These are phyloP conservation scores for Siniperca obscura DNA, from an alignment of 2,797 vertebrate species.

Conservation along the genomic window DNA sequence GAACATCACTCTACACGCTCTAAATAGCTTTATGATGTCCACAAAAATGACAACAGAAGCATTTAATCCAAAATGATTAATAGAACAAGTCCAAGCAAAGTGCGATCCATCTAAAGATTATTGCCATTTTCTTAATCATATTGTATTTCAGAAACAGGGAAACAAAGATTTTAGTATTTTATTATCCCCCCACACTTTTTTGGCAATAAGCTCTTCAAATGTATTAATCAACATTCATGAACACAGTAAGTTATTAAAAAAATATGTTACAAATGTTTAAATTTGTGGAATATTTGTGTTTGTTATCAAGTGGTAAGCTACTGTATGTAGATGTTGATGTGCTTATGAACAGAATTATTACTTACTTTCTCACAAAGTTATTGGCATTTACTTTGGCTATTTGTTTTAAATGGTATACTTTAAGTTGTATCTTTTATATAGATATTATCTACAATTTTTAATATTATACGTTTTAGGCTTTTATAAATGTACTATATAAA, in stretches of 20 bases:
- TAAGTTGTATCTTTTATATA: neutral
- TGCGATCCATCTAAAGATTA: neutral
- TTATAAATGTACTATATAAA: neutral
- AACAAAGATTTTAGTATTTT: neutral
- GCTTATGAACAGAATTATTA: neutral
- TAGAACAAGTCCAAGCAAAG: neutral
- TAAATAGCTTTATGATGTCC: neutral
- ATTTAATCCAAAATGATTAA: neutral
- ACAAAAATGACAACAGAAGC: neutral
- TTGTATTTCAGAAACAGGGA: neutral
- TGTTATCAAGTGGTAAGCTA: neutral
- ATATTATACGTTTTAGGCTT: neutral
- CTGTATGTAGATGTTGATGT: neutral
- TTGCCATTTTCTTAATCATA: fast-evolving
- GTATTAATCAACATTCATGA: neutral
- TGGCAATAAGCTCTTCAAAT: neutral
- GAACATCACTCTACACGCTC: neutral
- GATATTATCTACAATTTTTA: neutral
- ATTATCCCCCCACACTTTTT: neutral
- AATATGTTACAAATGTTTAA: neutral
- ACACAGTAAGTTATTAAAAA: neutral
- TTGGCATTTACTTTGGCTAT: neutral
- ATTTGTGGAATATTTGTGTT: neutral
- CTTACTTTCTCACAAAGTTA: neutral
- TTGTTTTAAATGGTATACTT: neutral